Evolutionary conservation across 1,140 invertebrate genomes (phyloP).

Genomic region (Paralvinella palmiformis): DNA sequence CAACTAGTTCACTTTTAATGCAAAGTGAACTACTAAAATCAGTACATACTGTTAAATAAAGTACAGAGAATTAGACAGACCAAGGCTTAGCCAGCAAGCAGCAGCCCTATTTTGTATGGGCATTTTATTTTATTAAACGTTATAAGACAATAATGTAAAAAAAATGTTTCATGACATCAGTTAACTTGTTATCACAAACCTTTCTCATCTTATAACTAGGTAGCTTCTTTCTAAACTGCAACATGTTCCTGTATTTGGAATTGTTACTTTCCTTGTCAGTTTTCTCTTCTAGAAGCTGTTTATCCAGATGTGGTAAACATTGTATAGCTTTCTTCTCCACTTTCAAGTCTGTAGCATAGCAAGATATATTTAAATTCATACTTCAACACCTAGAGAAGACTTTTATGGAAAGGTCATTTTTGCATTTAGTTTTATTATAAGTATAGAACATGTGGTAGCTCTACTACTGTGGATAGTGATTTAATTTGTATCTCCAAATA

Average conservation of each 20-base stretch:
- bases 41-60: too few species aligned
- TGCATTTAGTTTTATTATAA: background rate
- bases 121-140: too few species aligned
- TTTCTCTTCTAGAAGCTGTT: constrained; percentile 18
- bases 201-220: constrained; percentile 35
- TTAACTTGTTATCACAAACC: too few species aligned
- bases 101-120: too few species aligned
- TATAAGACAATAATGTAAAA: too few species aligned
- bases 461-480: background rate
- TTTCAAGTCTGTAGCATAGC: background rate
- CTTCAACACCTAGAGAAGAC: background rate
- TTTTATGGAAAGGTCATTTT: background rate
- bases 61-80: too few species aligned
- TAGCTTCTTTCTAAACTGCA: constrained; percentile 34
- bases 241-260: constrained; percentile 27
- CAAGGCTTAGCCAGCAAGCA: too few species aligned
- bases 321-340: background rate
- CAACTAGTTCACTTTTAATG: too few species aligned
- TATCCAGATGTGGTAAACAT: constrained; percentile 18
- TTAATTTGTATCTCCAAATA: background rate
- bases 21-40: too few species aligned
- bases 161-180: too few species aligned
- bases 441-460: background rate
- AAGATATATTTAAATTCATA: background rate
- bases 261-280: constrained; percentile 19